Percentiles rank a stretch among this genome's conserved stretches.
Conservation (phyloP, 2,113 vertebrate species). For the Callipepla squamata region DNA sequence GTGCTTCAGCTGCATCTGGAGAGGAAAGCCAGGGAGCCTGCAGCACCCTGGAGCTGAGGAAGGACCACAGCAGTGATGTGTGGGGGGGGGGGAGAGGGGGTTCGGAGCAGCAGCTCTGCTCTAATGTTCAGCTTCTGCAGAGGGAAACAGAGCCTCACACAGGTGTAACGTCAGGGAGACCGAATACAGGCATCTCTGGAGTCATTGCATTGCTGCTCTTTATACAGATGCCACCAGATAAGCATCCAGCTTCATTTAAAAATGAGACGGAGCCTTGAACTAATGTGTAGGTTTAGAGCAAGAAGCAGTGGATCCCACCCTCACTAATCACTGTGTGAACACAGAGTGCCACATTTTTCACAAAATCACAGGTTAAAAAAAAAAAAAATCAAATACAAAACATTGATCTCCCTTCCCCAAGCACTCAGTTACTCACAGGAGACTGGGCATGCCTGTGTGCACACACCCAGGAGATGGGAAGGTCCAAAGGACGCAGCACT, state of each 20-base stretch:
- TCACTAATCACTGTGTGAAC: neutral
- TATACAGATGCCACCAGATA: rapidly evolving
- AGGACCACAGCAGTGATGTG: rapidly evolving
- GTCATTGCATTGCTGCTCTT: neutral
- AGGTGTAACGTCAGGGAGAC: neutral
- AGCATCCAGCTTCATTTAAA: neutral
- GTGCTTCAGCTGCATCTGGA: neutral
- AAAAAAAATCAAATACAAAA: neutral
- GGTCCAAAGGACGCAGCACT: neutral
- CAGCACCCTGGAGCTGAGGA: rapidly evolving
- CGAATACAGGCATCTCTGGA: neutral
- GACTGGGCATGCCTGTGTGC: rapidly evolving
- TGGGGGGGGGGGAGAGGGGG: rapidly evolving
- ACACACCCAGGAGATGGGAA: neutral
- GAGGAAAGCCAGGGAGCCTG: neutral
- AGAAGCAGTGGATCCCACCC: neutral
- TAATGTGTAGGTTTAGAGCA: neutral
- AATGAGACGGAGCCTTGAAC: neutral
- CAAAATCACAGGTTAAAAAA: neutral
- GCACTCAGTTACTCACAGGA: neutral
- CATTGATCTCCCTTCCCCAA: neutral
- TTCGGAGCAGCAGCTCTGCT: neutral
- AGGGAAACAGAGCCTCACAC: neutral
- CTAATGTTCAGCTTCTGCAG: neutral
- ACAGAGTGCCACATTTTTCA: neutral